Percentiles rank a stretch among this genome's conserved stretches.
phyloP scores from a whole-genome alignment of 2,113 vertebrate genomes.

The Odontophorus gujanensis region DNA sequence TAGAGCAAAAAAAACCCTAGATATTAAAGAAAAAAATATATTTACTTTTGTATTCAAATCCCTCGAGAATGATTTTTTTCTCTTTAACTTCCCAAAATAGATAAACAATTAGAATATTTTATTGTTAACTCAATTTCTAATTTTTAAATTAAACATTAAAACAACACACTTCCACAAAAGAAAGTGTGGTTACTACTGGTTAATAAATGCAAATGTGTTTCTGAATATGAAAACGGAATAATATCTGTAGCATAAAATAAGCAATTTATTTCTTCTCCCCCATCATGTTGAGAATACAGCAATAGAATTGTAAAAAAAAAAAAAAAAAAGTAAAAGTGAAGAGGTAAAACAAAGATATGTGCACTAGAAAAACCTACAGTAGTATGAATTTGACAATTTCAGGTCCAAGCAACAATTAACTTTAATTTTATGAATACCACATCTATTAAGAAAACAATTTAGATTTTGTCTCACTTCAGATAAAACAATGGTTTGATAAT shows the following conservation, averaged over 20 bases:
- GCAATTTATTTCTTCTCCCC: background rate
- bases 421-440: background rate
- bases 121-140: background rate
- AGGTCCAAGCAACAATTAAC: background rate
- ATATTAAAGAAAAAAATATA: background rate
- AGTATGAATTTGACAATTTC: background rate
- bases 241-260: background rate
- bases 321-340: too few relatives aligned
- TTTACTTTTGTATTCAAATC: slow-evolving; percentile 7
- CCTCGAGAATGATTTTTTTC: background rate
- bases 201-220: slow-evolving; percentile 10
- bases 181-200: background rate
- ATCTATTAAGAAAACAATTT: background rate
- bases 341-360: background rate
- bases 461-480: background rate
- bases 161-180: background rate
- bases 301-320: background rate
- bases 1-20: background rate
- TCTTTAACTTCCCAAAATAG: background rate
- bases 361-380: background rate
- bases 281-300: background rate
- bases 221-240: background rate
- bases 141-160: background rate
- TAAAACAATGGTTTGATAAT: background rate
- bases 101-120: background rate